Conservation (phyloP, 2,797 vertebrate genomes). For the Simalia tracyae region DNA sequence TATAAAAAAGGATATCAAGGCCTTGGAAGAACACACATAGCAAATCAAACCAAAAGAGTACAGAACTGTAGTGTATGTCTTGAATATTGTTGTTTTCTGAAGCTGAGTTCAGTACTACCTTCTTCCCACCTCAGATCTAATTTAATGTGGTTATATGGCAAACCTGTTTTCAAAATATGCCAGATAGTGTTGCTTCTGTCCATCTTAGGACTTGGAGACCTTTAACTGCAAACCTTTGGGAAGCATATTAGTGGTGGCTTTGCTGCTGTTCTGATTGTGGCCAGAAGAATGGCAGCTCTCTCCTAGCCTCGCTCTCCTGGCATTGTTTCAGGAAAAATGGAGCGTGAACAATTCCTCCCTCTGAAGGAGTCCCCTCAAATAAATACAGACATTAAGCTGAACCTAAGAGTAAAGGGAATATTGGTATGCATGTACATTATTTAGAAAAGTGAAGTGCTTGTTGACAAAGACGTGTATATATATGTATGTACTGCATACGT, state of each 20-base stretch:
- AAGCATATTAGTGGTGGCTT: background rate
- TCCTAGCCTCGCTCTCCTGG: background rate
- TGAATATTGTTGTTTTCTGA: background rate
- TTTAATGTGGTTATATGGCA: background rate
- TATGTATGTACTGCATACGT: background rate
- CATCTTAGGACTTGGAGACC: background rate
- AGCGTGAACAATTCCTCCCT: background rate
- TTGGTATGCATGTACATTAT: slow-evolving; percentile 6
- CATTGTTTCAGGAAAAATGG: slow-evolving; percentile 3
- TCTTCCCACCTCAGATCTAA: background rate
- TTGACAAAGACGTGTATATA: slow-evolving; percentile 23
- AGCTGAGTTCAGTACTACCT: background rate
- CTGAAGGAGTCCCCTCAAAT: slow-evolving; percentile 32
- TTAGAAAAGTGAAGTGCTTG: slow-evolving; percentile 29
- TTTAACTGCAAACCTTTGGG: background rate
- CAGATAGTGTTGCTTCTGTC: background rate
- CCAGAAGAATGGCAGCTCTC: background rate
- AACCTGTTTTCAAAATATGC: background rate
- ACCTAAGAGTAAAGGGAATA: background rate
- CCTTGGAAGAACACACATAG: background rate
- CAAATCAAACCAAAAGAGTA: background rate
- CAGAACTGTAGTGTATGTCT: background rate
- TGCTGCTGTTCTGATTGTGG: background rate
- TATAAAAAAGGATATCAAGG: background rate
- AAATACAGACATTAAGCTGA: slow-evolving; percentile 17